These are phyloP conservation scores for Cynodonichthys magdalenae DNA, from an alignment of 2,797 vertebrate species.

Conservation along the genomic window DNA sequence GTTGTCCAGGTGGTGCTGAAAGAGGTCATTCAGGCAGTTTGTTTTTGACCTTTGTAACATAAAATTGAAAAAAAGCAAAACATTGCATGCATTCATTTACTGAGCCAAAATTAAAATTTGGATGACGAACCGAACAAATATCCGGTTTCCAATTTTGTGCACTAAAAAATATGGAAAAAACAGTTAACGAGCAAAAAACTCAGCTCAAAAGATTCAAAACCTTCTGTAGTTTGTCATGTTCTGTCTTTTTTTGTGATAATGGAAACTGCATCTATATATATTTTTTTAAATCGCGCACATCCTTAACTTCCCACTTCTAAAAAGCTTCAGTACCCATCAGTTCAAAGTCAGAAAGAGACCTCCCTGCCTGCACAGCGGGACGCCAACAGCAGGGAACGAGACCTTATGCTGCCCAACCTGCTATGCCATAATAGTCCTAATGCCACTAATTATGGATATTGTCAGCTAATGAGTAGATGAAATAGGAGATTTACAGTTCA, in stretches of 20 bases:
- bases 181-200: background rate
- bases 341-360: slow-evolving; percentile 32
- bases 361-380: slow-evolving; percentile 27
- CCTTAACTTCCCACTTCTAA: background rate
- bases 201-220: background rate
- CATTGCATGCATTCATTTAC: too few species aligned
- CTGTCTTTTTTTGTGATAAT: background rate
- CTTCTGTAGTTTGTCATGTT: slow-evolving; percentile 16
- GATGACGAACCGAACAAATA: too few species aligned
- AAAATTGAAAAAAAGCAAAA: too few species aligned
- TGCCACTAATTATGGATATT: slow-evolving; percentile 75
- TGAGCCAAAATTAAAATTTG: too few species aligned
- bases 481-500: slow-evolving; percentile 71
- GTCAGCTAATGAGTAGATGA: slow-evolving; percentile 75
- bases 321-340: slow-evolving; percentile 23
- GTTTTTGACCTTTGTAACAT: too few species aligned
- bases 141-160: too few species aligned
- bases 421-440: slow-evolving; percentile 53
- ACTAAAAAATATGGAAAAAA: too few species aligned
- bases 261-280: too few species aligned
- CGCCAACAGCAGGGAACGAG: slow-evolving; percentile 12
- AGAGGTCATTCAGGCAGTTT: too few species aligned
- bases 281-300: background rate
- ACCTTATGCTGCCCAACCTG: slow-evolving; percentile 42
- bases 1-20: background rate